phyloP scores from a whole-genome alignment of 2,888 invertebrate species.

The Phyllotreta cruciferae region DNA sequence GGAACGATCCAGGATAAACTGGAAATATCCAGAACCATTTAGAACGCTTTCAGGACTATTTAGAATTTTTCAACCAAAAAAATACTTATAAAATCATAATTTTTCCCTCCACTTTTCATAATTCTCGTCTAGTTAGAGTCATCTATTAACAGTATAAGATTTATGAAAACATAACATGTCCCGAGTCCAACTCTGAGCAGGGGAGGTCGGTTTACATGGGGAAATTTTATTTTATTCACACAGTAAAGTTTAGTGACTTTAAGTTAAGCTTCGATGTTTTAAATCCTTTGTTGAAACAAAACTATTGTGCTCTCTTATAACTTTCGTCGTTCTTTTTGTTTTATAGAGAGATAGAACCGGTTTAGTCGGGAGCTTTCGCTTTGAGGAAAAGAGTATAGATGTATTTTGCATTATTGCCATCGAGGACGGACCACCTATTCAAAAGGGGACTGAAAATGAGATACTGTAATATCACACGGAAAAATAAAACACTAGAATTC shows the following conservation, averaged over 20 bases:
- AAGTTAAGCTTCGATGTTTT: conserved; percentile 39
- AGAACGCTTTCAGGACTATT: too few species aligned
- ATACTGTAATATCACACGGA: background rate
- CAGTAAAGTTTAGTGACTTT: conserved; percentile 47
- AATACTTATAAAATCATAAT: too few species aligned
- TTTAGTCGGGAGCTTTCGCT: conserved; percentile 29
- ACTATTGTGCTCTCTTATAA: conserved; percentile 36
- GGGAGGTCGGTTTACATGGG: conserved; percentile 51
- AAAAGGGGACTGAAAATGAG: conserved; percentile 15
- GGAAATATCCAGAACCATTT: too few species aligned
- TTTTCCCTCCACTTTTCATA: too few species aligned
- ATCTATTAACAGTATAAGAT: too few species aligned
- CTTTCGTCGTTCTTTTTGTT: conserved; percentile 34
- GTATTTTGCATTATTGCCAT: conserved; percentile 23
- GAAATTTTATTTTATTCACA: conserved; percentile 48
- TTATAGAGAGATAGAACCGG: conserved; percentile 28
- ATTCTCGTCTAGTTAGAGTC: too few species aligned
- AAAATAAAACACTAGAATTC: background rate
- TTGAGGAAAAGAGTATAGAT: conserved; percentile 20
- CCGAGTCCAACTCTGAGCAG: conserved; percentile 22
- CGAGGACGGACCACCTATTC: conserved; percentile 23
- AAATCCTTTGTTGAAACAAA: conserved; percentile 41
- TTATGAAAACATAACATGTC: background rate
- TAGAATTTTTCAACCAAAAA: too few species aligned
- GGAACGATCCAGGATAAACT: too few species aligned